Conservation (phyloP, 2,113 vertebrate species). For the Thunnus thynnus region DNA sequence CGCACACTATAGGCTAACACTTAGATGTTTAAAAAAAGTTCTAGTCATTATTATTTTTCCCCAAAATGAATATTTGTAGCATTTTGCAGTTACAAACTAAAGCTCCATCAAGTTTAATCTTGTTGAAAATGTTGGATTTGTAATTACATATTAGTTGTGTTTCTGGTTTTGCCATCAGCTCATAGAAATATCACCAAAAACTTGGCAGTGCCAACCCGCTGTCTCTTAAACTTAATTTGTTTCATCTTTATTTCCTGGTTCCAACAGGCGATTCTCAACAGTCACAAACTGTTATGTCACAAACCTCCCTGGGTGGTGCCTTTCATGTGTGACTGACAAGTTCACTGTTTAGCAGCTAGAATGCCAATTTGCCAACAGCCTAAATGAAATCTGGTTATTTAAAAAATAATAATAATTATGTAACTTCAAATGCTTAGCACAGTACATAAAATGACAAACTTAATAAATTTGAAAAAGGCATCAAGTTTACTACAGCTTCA, state of each 20-base stretch:
- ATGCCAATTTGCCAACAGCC: neutral
- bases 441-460: neutral
- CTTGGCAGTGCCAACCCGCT: neutral
- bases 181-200: neutral
- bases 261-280: neutral
- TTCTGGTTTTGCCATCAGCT: neutral
- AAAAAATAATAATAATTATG: neutral
- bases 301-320: neutral
- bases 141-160: neutral
- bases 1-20: too few relatives aligned
- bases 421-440: neutral
- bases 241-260: neutral
- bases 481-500: neutral
- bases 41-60: too few relatives aligned
- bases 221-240: neutral
- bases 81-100: neutral
- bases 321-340: slow-evolving; percentile 32
- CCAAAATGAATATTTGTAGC: too few relatives aligned
- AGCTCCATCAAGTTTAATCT: too few relatives aligned
- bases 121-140: neutral
- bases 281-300: slow-evolving; percentile 26
- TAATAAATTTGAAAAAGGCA: neutral
- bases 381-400: too few relatives aligned
- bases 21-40: too few relatives aligned
- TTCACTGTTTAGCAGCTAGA: slow-evolving; percentile 16